Evolutionary conservation across 2,888 invertebrate species (phyloP).

Genomic region (Tillus elongatus): DNA sequence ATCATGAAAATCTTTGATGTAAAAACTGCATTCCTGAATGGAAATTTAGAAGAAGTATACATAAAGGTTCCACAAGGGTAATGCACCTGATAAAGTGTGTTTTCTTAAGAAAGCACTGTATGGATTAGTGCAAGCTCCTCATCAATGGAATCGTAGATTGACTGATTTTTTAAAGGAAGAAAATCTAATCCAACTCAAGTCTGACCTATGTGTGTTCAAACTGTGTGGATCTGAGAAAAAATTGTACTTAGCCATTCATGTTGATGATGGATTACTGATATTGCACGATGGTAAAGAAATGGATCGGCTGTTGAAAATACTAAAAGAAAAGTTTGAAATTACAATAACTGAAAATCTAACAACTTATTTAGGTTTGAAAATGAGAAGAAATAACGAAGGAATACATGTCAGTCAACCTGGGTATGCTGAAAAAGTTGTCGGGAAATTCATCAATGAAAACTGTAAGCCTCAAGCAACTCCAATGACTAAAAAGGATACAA

Average conservation of each 20-base stretch:
- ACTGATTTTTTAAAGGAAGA: slow-evolving; percentile 19
- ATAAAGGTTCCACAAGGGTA: slow-evolving; percentile 8
- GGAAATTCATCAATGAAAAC: slow-evolving; percentile 16
- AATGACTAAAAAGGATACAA: slow-evolving; percentile 26
- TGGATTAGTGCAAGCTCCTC: slow-evolving; percentile 28
- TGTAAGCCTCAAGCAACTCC: slow-evolving; percentile 16
- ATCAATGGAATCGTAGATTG: slow-evolving; percentile 25
- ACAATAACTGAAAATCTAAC: background rate
- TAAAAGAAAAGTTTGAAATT: slow-evolving; percentile 12
- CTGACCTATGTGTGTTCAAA: slow-evolving; percentile 23
- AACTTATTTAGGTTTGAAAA: slow-evolving; percentile 23
- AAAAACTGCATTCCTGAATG: slow-evolving; percentile 17
- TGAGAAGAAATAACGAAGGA: slow-evolving; percentile 16
- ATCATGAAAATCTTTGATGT: no score
- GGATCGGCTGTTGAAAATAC: slow-evolving; percentile 13
- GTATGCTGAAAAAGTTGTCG: slow-evolving; percentile 22
- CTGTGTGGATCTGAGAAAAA: slow-evolving; percentile 18
- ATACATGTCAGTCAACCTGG: no score
- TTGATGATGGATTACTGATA: slow-evolving; percentile 24
- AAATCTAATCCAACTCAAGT: slow-evolving; percentile 21
- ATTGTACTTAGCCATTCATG: slow-evolving; percentile 19
- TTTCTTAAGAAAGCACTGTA: slow-evolving; percentile 25
- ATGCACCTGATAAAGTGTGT: slow-evolving; percentile 10
- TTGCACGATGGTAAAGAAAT: slow-evolving; percentile 17
- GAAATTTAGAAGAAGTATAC: slow-evolving; percentile 8